A percentile compares a stretch with the other conserved stretches of the same genome.
These are phyloP conservation scores for Coleophora deauratella DNA, from an alignment of 2,888 invertebrate genomes.

Conservation along the genomic window DNA sequence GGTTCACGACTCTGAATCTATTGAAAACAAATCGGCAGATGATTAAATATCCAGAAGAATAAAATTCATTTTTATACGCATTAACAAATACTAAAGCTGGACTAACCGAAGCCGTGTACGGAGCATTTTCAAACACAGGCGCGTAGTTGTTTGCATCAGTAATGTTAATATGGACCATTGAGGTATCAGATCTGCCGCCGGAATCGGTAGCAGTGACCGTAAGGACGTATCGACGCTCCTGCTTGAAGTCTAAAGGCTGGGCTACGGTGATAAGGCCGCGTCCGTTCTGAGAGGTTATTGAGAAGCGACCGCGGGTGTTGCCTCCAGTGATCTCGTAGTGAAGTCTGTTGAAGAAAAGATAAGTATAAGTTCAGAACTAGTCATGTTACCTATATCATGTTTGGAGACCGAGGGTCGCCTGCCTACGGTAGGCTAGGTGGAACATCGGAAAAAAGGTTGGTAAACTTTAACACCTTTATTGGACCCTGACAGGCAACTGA, in stretches of 20 bases:
- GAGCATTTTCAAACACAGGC: conserved; percentile 94
- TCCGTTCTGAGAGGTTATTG: conserved; percentile 92
- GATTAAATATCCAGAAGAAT: too few species aligned
- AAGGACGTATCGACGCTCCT: conserved; percentile 90
- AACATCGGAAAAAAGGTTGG: too few species aligned
- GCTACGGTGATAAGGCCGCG: conserved; percentile 90
- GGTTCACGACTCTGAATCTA: too few species aligned
- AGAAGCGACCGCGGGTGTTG: conserved; percentile 89
- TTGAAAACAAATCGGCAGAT: too few species aligned
- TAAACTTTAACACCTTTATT: too few species aligned
- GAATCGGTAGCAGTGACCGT: conserved; percentile 92
- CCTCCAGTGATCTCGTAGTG: conserved; percentile 91
- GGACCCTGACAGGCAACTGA: too few species aligned
- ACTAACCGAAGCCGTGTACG: conserved; percentile 86
- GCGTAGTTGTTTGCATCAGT: conserved; percentile 96
- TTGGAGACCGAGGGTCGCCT: not conserved
- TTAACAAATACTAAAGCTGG: too few species aligned
- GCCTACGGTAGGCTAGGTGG: too few species aligned
- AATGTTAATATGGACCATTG: conserved; percentile 92
- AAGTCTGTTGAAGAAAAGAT: conserved; percentile 49
- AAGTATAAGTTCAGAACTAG: too few species aligned
- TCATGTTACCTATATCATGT: not conserved
- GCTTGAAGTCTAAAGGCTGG: conserved; percentile 93
- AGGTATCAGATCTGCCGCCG: conserved; percentile 89
- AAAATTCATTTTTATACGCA: too few species aligned